Evolutionary conservation across 2,113 vertebrate genomes (phyloP), one percentile per base, ranked within the genome.

Genomic region (Cisticola juncidis): DNA sequence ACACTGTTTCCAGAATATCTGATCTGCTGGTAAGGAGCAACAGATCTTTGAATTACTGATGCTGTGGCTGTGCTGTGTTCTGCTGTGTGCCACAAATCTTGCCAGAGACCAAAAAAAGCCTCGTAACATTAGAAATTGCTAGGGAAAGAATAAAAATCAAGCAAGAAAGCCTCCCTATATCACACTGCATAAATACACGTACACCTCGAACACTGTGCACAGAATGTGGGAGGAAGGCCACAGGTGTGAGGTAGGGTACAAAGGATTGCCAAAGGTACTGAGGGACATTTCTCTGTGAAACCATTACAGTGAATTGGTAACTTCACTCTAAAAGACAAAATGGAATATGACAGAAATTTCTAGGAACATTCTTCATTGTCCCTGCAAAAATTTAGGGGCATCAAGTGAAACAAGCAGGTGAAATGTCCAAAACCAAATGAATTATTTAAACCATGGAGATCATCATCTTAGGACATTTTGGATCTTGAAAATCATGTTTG

Each of bases 341-440:
- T 13, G 4, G 21, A 91, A 35, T 26, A 72, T 0, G 1, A 69
- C 42, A 73, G 36, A 73, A 60, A 72, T 42, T 22, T 76, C 23
- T 33, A 68, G 40, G 47, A 48, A 19, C 0, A 21, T 60, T 83
- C 83, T 80, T 57, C 58, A 57, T 12, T 25, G 7, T 70, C 2
- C 4, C 40, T 57, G 40, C 19, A 84, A 78, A 81, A 90, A 45
- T 38, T 50, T 66, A 86, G 35, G 8, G 35, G 9, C 16, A 68
- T 78, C 56, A 86, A 54, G 44, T 50, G 21, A 73, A 94, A 88
- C 33, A 73, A 81, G 21, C 8, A 50, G 33, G 22, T 33, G 21
- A 47, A 12, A 47, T 0, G 0, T 38, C 44, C 24, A 79, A 64
- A 87, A 17, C 5, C 5, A 77, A 86, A 69, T 12, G 0, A 25